Percentiles rank a stretch among this genome's conserved stretches.
phyloP scores from a whole-genome alignment of 2,797 vertebrate genomes.

The Poeciliopsis presidionis region DNA sequence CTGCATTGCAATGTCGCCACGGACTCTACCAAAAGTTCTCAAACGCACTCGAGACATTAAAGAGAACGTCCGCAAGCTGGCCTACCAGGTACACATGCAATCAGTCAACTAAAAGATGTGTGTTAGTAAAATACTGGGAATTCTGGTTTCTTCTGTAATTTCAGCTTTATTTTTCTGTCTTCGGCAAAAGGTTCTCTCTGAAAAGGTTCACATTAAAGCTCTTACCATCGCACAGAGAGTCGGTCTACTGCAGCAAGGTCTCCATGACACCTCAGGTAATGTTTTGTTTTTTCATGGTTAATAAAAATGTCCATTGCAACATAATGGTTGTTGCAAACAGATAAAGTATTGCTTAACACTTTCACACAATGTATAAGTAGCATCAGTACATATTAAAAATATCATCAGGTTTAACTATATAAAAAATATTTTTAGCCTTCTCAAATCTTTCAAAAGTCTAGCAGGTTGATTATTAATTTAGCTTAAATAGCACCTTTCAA shows the following conservation, averaged over 20 bases:
- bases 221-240: conserved; percentile 95
- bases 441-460: background rate
- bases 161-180: background rate
- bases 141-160: background rate
- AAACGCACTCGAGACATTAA: conserved; percentile 92
- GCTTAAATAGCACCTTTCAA: background rate
- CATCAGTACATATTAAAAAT: background rate
- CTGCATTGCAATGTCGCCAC: conserved; percentile 90
- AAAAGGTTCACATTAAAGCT: conserved; percentile 93
- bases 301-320: background rate
- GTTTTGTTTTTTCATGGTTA: background rate
- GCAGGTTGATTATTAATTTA: background rate
- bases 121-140: background rate
- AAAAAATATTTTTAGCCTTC: background rate
- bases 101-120: background rate
- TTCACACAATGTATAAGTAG: background rate
- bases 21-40: conserved; percentile 88
- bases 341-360: background rate
- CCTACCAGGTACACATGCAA: conserved; percentile 87
- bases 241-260: conserved; percentile 89
- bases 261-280: conserved; percentile 92
- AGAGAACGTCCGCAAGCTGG: conserved; percentile 90
- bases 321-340: background rate
- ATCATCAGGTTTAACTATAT: background rate
- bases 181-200: conserved; percentile 88